phyloP scores from a whole-genome alignment of 2,888 invertebrate genomes.

The Ormyrus nitidulus region DNA sequence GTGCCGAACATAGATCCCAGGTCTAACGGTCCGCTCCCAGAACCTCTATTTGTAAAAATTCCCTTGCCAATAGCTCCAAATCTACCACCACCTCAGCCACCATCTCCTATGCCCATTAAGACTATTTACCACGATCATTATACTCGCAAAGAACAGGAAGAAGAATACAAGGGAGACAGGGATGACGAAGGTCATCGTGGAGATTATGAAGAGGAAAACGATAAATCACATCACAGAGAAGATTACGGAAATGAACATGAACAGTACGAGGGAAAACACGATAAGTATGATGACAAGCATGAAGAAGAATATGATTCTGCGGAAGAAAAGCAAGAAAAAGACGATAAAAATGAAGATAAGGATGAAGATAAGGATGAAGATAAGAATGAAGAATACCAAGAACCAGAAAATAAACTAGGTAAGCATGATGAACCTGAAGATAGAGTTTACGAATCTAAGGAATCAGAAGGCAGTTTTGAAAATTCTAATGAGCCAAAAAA shows the following conservation, averaged over 20 bases:
- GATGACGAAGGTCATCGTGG: conserved; percentile 22
- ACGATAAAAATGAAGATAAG: not conserved
- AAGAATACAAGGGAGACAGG: conserved; percentile 15
- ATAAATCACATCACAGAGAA: conserved; percentile 23
- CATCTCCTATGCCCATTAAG: conserved; percentile 51
- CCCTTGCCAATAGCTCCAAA: conserved; percentile 69
- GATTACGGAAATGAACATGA: conserved; percentile 39
- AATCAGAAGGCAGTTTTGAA: not conserved
- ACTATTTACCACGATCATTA: conserved; percentile 20
- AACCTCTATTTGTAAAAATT: conserved; percentile 68
- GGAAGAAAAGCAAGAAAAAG: not conserved
- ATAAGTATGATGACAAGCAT: not conserved
- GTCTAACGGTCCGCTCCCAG: conserved; percentile 52
- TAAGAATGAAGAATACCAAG: conserved; percentile 25
- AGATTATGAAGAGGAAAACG: conserved; percentile 32
- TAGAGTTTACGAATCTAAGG: not conserved
- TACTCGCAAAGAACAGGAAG: not conserved
- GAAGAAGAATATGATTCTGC: not conserved
- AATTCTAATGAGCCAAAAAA: conserved; percentile 18
- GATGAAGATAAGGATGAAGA: conserved; percentile 41
- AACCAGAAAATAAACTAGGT: conserved; percentile 10
- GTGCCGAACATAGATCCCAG: conserved; percentile 24
- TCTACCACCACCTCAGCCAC: conserved; percentile 60
- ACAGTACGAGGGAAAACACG: conserved; percentile 16
- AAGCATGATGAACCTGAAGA: not conserved